phyloP scores from a whole-genome alignment of 2,888 invertebrate species.

The Hirtodrosophila cameraria region DNA sequence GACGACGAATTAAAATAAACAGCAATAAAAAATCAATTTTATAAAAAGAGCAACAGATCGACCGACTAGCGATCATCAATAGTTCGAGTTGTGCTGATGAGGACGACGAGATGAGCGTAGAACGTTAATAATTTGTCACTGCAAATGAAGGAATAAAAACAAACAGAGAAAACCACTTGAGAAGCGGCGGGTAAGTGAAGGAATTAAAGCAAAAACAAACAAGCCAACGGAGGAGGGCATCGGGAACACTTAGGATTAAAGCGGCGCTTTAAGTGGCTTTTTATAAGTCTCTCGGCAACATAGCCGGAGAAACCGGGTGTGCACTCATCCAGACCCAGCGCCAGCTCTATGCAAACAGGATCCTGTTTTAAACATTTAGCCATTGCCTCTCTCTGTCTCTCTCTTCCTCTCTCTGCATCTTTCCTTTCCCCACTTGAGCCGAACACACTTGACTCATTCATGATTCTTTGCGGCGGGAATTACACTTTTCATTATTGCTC shows the following conservation, averaged over 20 bases:
- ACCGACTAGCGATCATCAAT: too few species aligned
- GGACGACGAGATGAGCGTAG: conserved; percentile 34
- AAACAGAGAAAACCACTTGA: conserved; percentile 81
- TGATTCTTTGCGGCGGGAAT: conserved; percentile 40
- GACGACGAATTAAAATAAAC: conserved; percentile 73
- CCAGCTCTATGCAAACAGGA: conserved; percentile 48
- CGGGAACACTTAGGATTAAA: conserved; percentile 65
- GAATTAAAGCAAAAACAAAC: conserved; percentile 40
- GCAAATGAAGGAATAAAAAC: conserved; percentile 77
- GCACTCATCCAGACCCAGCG: conserved; percentile 17
- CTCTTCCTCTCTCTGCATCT: too few species aligned
- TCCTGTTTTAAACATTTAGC: conserved; percentile 44
- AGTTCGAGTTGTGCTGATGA: too few species aligned
- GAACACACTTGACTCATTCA: conserved; percentile 65
- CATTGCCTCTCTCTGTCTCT: too few species aligned
- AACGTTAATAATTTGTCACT: conserved; percentile 84
- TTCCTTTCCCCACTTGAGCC: conserved; percentile 8
- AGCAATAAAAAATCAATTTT: conserved; percentile 82
- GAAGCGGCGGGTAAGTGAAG: conserved; percentile 42
- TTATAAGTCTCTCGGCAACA: conserved; percentile 37
- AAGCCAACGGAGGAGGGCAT: conserved; percentile 26
- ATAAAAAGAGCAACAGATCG: conserved; percentile 64
- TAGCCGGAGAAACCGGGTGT: conserved; percentile 35
- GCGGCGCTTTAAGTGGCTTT: conserved; percentile 75
- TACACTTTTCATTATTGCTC: conserved; percentile 18